Evolutionary conservation across 2,888 invertebrate genomes (phyloP).

Genomic region (Heliconius sara): DNA sequence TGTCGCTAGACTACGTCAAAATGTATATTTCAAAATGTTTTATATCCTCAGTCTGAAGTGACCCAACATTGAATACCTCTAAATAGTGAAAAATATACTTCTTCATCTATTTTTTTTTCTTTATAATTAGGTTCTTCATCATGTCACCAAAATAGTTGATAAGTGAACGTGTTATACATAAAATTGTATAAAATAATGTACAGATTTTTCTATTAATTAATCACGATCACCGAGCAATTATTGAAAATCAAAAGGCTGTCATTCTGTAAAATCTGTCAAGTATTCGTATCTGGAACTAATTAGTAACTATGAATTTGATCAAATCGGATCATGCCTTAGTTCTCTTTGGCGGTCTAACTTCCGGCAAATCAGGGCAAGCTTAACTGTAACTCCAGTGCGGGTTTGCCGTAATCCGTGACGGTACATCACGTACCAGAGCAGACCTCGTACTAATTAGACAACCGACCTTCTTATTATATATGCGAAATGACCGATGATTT

Average conservation of each 20-base stretch:
- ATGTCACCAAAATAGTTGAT: no score
- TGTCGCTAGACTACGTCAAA: no score
- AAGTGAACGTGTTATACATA: no score
- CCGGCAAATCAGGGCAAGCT: slow-evolving; percentile 45
- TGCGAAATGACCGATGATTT: background rate
- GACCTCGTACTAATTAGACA: slow-evolving; percentile 43
- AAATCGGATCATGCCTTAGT: slow-evolving; percentile 43
- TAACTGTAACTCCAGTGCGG: slow-evolving; percentile 47
- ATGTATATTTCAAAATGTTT: no score
- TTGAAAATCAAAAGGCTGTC: background rate
- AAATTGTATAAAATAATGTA: background rate
- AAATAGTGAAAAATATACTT: no score
- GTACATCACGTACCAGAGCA: slow-evolving; percentile 32
- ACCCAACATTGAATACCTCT: no score
- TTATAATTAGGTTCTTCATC: no score
- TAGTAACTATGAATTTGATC: slow-evolving; percentile 43
- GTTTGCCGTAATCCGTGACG: slow-evolving; percentile 46
- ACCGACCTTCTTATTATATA: slow-evolving; percentile 24
- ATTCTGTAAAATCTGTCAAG: slow-evolving; percentile 6
- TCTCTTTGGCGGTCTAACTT: slow-evolving; percentile 44
- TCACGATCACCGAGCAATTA: background rate
- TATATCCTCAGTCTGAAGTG: no score
- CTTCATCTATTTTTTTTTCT: no score
- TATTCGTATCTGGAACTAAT: slow-evolving; percentile 34
- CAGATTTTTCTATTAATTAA: background rate